These are phyloP conservation scores for Torymus auratus DNA, from an alignment of 2,888 invertebrate species.

Conservation along the genomic window DNA sequence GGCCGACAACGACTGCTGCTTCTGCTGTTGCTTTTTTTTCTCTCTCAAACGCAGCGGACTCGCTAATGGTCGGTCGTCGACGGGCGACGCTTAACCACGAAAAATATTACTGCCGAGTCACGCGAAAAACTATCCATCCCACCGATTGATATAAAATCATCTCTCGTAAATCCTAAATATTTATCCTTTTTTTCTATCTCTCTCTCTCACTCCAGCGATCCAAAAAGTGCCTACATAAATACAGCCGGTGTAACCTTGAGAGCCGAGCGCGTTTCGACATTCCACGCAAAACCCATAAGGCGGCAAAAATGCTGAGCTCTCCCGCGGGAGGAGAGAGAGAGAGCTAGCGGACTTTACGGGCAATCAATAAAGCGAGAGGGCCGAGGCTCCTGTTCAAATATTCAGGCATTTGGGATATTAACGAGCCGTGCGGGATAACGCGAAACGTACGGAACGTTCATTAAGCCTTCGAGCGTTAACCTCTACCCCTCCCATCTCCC, in stretches of 20 bases:
- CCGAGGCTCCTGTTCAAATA: slow-evolving; percentile 21
- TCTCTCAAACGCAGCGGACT: no score
- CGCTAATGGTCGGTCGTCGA: no score
- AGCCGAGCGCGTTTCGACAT: slow-evolving; percentile 17
- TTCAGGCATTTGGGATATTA: slow-evolving; percentile 47
- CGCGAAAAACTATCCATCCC: no score
- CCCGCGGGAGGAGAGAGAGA: slow-evolving; percentile 11
- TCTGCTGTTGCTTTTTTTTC: no score
- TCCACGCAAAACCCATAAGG: slow-evolving; percentile 38
- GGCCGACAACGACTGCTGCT: no score
- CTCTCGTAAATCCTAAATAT: neutral
- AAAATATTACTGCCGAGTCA: no score
- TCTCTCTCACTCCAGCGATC: neutral
- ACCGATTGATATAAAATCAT: neutral
- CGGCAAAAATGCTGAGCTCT: slow-evolving; percentile 41
- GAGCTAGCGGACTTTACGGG: slow-evolving; percentile 3
- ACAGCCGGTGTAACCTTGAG: slow-evolving; percentile 15
- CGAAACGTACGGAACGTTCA: slow-evolving; percentile 36
- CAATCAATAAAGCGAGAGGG: slow-evolving; percentile 38
- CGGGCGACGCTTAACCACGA: no score
- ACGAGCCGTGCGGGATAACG: slow-evolving; percentile 32
- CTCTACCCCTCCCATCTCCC: neutral
- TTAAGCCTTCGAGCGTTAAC: slow-evolving; percentile 8
- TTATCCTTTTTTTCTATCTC: neutral
- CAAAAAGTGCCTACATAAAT: no score